Evolutionary conservation across 2,797 vertebrate genomes (phyloP).

Genomic region (Platyrinchus mystaceus): DNA sequence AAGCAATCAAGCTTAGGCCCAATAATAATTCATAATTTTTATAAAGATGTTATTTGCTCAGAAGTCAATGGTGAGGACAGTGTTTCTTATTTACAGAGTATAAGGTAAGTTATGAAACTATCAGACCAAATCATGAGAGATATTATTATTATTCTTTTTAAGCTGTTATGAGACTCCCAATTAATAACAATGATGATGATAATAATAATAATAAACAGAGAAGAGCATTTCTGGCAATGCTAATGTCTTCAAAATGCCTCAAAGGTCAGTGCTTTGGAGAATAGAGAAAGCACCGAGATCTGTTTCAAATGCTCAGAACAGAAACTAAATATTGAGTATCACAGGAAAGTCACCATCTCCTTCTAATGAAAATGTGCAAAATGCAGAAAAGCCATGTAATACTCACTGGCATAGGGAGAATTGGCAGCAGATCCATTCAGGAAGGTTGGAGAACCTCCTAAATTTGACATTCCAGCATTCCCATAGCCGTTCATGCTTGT

Average conservation of each 20-base stretch:
- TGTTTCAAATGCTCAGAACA: neutral
- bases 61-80: neutral
- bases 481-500: conserved; percentile 97
- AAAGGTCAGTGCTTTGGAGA: neutral
- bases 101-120: neutral
- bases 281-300: neutral
- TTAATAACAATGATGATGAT: neutral
- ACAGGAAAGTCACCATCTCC: neutral
- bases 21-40: neutral
- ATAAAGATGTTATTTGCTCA: conserved; percentile 6
- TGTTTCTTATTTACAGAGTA: neutral
- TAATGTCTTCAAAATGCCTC: neutral
- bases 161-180: neutral
- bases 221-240: neutral
- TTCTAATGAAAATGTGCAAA: neutral
- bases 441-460: conserved; percentile 95
- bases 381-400: neutral
- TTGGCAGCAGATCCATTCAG: conserved; percentile 97
- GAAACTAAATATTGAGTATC: neutral
- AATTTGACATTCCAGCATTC: conserved; percentile 94
- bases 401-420: conserved; percentile 98
- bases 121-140: neutral
- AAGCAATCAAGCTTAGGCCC: neutral
- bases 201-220: neutral
- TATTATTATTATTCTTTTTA: neutral